Conservation (phyloP, 1,140 invertebrate genomes). For the Adelges cooleyi region DNA sequence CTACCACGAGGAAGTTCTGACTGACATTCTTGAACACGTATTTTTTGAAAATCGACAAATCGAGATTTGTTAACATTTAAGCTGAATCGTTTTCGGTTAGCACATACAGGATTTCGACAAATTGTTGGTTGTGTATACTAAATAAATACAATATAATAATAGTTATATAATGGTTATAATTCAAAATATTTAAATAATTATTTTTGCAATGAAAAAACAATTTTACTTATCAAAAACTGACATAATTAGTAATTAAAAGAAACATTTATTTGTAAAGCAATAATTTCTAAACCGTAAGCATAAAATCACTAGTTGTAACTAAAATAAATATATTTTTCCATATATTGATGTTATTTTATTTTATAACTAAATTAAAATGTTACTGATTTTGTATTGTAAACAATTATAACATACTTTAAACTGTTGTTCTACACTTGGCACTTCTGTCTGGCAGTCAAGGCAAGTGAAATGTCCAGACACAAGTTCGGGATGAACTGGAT, state of each 20-base stretch:
- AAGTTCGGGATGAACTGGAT: constrained; percentile 94
- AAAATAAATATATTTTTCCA: too few species aligned
- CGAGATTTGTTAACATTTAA: constrained; percentile 85
- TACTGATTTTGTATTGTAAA: too few species aligned
- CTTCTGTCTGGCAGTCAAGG: constrained; percentile 88
- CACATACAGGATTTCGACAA: constrained; percentile 90
- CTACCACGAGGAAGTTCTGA: constrained; percentile 91
- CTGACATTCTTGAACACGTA: constrained; percentile 96
- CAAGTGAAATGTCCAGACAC: constrained; percentile 88
- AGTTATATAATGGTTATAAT: not conserved
- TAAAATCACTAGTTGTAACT: too few species aligned
- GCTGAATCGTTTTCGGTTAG: constrained; percentile 78
- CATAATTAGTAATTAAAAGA: too few species aligned
- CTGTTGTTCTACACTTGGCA: constrained; percentile 94
- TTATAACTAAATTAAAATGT: too few species aligned
- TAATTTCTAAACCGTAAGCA: too few species aligned
- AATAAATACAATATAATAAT: constrained; percentile 35
- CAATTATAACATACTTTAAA: constrained; percentile 88
- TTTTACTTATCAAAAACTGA: too few species aligned
- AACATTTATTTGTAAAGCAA: too few species aligned
- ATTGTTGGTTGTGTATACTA: constrained; percentile 87
- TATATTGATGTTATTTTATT: too few species aligned
- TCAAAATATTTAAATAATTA: not conserved
- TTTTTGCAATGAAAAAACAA: too few species aligned
- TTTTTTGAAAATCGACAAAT: constrained; percentile 99